A percentile compares a stretch with the other conserved stretches of the same genome.
These are phyloP conservation scores for Gopherus evgoodei DNA, from an alignment of 2,113 vertebrate genomes.

Conservation along the genomic window DNA sequence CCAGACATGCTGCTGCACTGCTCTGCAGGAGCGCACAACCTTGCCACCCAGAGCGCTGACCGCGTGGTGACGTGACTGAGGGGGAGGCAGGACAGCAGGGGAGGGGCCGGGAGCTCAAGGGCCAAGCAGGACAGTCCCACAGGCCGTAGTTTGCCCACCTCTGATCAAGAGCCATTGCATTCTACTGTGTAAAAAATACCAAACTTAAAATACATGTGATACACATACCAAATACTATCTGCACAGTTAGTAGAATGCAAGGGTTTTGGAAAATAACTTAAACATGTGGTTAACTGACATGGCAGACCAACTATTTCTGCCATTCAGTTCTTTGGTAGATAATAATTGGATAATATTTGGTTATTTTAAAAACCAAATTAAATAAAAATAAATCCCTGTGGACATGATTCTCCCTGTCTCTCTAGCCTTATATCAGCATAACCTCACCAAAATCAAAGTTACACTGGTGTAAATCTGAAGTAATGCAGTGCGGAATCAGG, in stretches of 20 bases:
- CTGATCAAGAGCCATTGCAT: background rate
- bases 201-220: background rate
- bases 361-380: background rate
- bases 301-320: constrained; percentile 27
- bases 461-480: constrained; percentile 1
- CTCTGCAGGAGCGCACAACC: no score
- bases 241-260: background rate
- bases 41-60: no score
- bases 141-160: no score
- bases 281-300: background rate
- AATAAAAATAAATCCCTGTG: background rate
- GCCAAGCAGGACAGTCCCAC: no score
- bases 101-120: no score
- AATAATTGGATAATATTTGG: background rate
- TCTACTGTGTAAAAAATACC: constrained; percentile 8
- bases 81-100: no score
- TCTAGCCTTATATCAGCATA: background rate
- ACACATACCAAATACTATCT: constrained; percentile 1
- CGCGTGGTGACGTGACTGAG: no score
- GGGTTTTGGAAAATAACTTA: background rate
- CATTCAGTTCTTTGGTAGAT: constrained; percentile 13
- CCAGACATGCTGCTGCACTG: no score
- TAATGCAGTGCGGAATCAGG: background rate
- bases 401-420: background rate
- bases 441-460: background rate